Percentiles rank a stretch among this genome's conserved stretches.
These are phyloP conservation scores for Tenualosa thibaudeaui DNA, from an alignment of 2,797 vertebrate genomes.

Conservation along the genomic window DNA sequence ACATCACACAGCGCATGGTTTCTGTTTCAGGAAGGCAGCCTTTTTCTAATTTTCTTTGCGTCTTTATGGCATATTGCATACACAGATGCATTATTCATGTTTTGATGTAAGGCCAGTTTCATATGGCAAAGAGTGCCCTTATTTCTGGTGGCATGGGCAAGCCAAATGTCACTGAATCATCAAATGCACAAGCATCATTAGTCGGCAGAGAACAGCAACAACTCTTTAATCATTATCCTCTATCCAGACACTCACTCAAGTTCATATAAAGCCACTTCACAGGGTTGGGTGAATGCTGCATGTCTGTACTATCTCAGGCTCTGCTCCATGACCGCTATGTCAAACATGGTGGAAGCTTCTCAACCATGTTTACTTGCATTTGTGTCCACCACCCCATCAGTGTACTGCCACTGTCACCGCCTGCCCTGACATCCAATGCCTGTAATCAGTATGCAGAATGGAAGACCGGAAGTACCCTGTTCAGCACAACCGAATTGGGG, in stretches of 20 bases:
- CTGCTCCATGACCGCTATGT: background rate
- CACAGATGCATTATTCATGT: background rate
- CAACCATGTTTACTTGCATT: background rate
- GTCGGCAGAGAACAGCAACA: background rate
- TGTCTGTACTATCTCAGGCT: background rate
- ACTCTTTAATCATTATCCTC: background rate
- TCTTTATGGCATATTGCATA: background rate
- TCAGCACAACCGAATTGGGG: background rate
- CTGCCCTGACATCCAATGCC: background rate
- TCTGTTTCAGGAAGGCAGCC: background rate
- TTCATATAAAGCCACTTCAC: background rate
- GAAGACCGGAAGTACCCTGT: constrained; percentile 1
- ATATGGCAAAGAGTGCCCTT: background rate
- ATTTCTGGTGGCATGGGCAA: background rate
- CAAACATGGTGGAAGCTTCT: background rate
- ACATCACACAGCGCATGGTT: background rate
- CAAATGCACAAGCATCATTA: background rate
- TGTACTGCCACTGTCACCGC: background rate
- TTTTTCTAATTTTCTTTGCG: background rate
- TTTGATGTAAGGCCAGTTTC: background rate
- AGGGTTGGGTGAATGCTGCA: background rate
- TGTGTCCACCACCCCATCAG: background rate
- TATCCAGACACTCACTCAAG: background rate
- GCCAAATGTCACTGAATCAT: background rate
- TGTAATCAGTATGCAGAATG: constrained; percentile 2